Evolutionary conservation across 2,113 vertebrate species (phyloP), one percentile per base, ranked within the genome.

Genomic region (Petrocephalus microphthalmus): DNA sequence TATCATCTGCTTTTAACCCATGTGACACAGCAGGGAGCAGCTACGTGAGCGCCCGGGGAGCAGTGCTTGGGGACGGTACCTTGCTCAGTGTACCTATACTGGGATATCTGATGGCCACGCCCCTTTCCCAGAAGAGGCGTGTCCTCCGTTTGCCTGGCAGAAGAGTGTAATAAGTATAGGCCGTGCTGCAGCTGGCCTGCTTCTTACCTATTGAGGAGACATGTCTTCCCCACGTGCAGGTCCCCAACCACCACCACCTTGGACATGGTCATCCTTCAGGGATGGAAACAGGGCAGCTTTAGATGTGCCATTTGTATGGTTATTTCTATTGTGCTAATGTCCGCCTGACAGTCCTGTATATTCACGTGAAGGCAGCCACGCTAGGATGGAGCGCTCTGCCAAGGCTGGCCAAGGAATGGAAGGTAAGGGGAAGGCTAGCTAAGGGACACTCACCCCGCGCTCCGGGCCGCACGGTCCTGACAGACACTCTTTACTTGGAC

Each of bases 211-310:
- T 98, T 96, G 89, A 99, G 97, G 88, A 99, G 95, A 91, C 97
- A 97, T 29, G 97, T 98, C 92, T 98, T 99, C 8, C 98, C 97
- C 89, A 98, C 97, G 56, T 96, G 96, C 25, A 98, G 92, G 88
- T 99, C 97, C 49, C 97, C 97, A 33, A 98, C 96, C 13, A 99
- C 95, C 33, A 99, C 97, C 67, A 96, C 97, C 92, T 98, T 98
- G 81, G 97, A 97, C 93, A 98, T 96, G 90, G 95, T 96, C 91
- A 97, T 92, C 89, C 97, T 96, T 84, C 17, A 87, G 45, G 88
- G 60, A 53, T 29, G 86, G 87, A 84, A 57, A 90, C 2, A 90
- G 25, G 25, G 57, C 10, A 57, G 5, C 51, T 22, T 74, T 19
- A 33, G 33, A 33, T 15, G 37, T 19, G 5, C 17, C 29, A 78